A percentile compares a stretch with the other conserved stretches of the same genome.
phyloP scores from a whole-genome alignment of 1,140 invertebrate species.

The Bombus affinis region DNA sequence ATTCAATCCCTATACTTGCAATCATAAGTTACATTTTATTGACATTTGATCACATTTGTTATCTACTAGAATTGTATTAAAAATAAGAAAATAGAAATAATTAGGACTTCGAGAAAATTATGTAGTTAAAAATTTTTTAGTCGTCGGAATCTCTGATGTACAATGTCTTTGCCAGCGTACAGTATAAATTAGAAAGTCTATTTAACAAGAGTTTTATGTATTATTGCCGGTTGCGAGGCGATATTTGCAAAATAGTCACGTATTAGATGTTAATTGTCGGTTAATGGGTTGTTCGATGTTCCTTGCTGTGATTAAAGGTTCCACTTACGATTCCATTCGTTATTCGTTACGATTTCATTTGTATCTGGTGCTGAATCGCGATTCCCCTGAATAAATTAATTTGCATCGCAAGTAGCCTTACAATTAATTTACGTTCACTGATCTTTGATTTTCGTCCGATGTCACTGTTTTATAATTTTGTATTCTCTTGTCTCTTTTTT shows the following conservation, averaged over 20 bases:
- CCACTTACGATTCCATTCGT: constrained; percentile 13
- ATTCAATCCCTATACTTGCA: not conserved
- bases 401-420: constrained; percentile 7
- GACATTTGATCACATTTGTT: not conserved
- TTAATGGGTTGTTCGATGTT: constrained; percentile 38
- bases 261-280: constrained; percentile 33
- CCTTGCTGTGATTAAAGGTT: constrained; percentile 30
- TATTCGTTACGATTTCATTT: constrained; percentile 18
- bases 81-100: not conserved
- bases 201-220: constrained; percentile 21
- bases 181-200: not conserved
- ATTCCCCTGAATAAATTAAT: constrained; percentile 12
- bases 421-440: not conserved
- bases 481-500: not conserved
- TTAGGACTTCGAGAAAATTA: not conserved
- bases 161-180: not conserved
- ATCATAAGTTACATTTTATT: not conserved
- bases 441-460: not conserved
- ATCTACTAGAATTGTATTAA: not conserved
- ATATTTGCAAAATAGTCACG: constrained; percentile 44
- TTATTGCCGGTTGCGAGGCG: not conserved
- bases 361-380: not conserved
- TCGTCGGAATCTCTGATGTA: not conserved
- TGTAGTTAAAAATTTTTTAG: not conserved
- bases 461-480: not conserved